Base-by-base conservation (phyloP, 2,888 invertebrate genomes). In the Agonopterix arenella region DNA sequence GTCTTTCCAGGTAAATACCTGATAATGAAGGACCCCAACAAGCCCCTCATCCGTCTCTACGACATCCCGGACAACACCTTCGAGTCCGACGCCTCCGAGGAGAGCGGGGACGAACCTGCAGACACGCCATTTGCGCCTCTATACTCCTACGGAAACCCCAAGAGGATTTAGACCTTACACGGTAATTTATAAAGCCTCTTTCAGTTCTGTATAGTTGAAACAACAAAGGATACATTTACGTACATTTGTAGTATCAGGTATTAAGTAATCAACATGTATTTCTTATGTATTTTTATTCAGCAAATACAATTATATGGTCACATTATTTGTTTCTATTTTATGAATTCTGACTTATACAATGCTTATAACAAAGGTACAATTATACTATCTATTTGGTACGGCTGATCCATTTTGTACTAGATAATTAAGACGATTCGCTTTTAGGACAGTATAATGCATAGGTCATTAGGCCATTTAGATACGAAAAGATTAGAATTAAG, bases 11-110 rank as follows among this genome's bases (percentile, higher is more conserved):
- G 90, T 57, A 96, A 96, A 81, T 99, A 98, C 84, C 91, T 99
- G 69, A 97, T 99, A 62, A 97, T 99, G 96, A 98, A 99, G 88
- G 98, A 99, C 84, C 99, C 99, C 3, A 99, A 98, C 89, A 99
- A 99, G 93, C 97, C 97, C 0, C 94, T 98, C 90, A 97, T 99
- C 65, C 95, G 98, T 61, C 91, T 99, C 62, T 99, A 99, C 80
- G 97, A 98, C 83, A 98, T 99, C 76, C 99, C 99, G 48, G 98
- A 99, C 81, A 97, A 98, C 78, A 98, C 99, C 0, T 99, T 99
- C 86, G 99, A 99, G 74, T 97, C 97, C 42, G 98, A 98, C 77
- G 97, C 96, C n/a, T 97, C 97, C 8, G 95, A 96, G 46, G 95
- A 95, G 52, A 94, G 94, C 46, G 96, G 95, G 10, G 95, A 95